Conservation (phyloP, 1,140 invertebrate genomes). For the Orius insidiosus region DNA sequence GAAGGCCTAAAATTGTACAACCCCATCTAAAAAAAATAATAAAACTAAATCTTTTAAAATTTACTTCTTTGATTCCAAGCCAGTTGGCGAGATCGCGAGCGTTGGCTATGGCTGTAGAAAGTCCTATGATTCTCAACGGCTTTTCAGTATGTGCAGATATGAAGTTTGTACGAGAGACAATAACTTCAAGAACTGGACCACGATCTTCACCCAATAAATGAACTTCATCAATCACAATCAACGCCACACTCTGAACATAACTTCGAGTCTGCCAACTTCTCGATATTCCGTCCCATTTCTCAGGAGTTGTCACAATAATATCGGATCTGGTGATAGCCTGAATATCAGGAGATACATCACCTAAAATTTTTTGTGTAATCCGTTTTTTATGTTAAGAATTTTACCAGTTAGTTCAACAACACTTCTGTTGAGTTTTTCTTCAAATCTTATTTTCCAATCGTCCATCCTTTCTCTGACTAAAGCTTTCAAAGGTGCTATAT, state of each 20-base stretch:
- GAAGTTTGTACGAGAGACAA: slow-evolving; percentile 73
- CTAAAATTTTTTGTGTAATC: slow-evolving; percentile 18
- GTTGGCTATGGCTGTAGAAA: slow-evolving; percentile 96
- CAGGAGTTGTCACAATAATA: slow-evolving; percentile 95
- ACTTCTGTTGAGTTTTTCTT: slow-evolving; percentile 56
- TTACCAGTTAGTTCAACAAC: slow-evolving; percentile 90
- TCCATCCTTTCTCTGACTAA: slow-evolving; percentile 88
- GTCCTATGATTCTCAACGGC: slow-evolving; percentile 71
- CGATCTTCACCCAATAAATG: slow-evolving; percentile 85
- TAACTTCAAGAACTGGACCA: slow-evolving; percentile 70
- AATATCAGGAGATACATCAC: slow-evolving; percentile 87
- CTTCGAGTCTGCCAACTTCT: slow-evolving; percentile 91
- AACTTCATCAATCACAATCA: slow-evolving; percentile 98
- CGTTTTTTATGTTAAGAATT: neutral
- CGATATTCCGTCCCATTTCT: slow-evolving; percentile 99
- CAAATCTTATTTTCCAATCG: slow-evolving; percentile 88
- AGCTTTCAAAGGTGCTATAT: slow-evolving; percentile 97
- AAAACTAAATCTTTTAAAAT: neutral
- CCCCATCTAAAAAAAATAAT: slow-evolving; percentile 41
- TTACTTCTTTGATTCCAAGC: slow-evolving; percentile 66
- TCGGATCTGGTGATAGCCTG: slow-evolving; percentile 64
- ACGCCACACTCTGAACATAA: slow-evolving; percentile 81
- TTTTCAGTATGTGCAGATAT: slow-evolving; percentile 71
- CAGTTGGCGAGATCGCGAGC: slow-evolving; percentile 92
- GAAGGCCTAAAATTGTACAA: slow-evolving; percentile 96